Percentiles rank a stretch among this genome's conserved stretches.
phyloP scores from a whole-genome alignment of 2,113 vertebrate genomes.

The Psammodynastes pulverulentus region DNA sequence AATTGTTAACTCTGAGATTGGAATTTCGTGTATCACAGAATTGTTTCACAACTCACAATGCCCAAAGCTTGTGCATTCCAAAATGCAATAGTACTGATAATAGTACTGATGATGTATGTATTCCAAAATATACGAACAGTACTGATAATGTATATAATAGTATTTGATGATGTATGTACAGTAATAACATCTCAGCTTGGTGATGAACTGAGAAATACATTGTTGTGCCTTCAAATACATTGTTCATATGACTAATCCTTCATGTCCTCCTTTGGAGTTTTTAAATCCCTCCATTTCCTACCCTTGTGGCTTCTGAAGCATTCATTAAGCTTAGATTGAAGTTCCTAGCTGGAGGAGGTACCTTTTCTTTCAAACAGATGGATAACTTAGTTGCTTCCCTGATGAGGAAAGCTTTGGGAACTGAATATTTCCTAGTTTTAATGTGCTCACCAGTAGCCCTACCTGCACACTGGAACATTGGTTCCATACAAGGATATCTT shows the following conservation, averaged over 20 bases:
- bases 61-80: no score
- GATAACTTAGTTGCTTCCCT: background rate
- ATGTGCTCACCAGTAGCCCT: background rate
- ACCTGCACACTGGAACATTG: background rate
- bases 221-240: background rate
- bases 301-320: background rate
- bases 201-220: background rate
- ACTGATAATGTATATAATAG: no score
- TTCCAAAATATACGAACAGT: no score
- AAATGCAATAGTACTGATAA: no score
- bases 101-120: no score
- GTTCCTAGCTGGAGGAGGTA: background rate
- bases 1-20: no score
- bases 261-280: accelerated
- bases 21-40: background rate
- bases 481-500: background rate
- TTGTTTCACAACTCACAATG: background rate
- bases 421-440: background rate
- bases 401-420: background rate
- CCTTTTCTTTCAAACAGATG: background rate
- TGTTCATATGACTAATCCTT: background rate
- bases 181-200: no score
- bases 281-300: background rate
- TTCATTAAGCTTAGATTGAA: background rate
- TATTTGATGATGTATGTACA: no score